A percentile compares a stretch with the other conserved stretches of the same genome.
phyloP scores from a whole-genome alignment of 2,888 invertebrate genomes.

The Cerceris ruficornis region DNA sequence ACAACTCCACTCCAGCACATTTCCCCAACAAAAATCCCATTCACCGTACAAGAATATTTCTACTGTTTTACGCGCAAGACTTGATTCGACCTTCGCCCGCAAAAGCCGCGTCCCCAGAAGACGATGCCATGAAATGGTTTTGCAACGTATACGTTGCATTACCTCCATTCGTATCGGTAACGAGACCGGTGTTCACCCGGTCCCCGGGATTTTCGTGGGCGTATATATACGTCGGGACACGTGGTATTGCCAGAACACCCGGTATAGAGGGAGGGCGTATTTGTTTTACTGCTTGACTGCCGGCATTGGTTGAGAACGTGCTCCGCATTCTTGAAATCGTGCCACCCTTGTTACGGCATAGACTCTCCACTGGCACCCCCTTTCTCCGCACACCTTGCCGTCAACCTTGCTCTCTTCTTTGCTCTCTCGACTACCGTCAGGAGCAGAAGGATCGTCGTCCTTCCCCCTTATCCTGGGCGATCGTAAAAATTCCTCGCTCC shows the following conservation, averaged over 20 bases:
- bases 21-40: background rate
- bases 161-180: slow-evolving; percentile 69
- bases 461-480: slow-evolving; percentile 37
- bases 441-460: slow-evolving; percentile 57
- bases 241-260: slow-evolving; percentile 71
- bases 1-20: too few relatives aligned
- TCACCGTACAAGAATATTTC: slow-evolving; percentile 9
- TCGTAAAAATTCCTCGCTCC: slow-evolving; percentile 74
- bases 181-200: slow-evolving; percentile 60
- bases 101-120: slow-evolving; percentile 32
- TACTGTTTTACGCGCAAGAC: slow-evolving; percentile 19
- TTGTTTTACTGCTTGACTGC: slow-evolving; percentile 81
- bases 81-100: slow-evolving; percentile 54
- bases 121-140: slow-evolving; percentile 61
- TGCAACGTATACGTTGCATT: slow-evolving; percentile 61
- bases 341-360: slow-evolving; percentile 78
- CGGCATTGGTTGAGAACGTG: slow-evolving; percentile 82
- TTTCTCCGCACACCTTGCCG: slow-evolving; percentile 32
- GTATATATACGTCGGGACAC: slow-evolving; percentile 38
- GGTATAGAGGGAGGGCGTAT: slow-evolving; percentile 78
- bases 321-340: slow-evolving; percentile 80
- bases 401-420: slow-evolving; percentile 55
- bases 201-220: slow-evolving; percentile 25
- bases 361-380: slow-evolving; percentile 54
- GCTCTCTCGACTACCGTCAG: slow-evolving; percentile 38